Evolutionary conservation across 2,113 vertebrate species (phyloP).

Genomic region (Neofelis nebulosa): DNA sequence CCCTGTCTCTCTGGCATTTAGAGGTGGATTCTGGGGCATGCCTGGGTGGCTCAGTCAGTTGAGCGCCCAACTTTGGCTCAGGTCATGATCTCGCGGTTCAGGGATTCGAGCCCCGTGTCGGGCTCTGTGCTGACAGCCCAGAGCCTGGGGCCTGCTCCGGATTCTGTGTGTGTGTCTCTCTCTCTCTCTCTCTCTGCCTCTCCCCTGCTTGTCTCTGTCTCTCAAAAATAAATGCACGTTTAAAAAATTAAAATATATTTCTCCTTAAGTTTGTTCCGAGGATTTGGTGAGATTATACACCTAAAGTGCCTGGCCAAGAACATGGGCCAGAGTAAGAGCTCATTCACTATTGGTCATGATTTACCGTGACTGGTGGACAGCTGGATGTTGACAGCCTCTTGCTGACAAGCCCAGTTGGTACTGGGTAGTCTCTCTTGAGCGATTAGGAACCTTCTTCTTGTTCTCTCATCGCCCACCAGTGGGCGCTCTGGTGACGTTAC

Average conservation of each 20-base stretch:
- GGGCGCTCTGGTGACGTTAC: background rate
- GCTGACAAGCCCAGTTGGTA: background rate
- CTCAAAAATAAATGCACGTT: too few species aligned
- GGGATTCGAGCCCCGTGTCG: too few species aligned
- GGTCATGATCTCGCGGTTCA: too few species aligned
- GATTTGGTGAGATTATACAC: background rate
- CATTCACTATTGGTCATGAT: background rate
- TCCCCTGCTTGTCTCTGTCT: too few species aligned
- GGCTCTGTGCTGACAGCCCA: too few species aligned
- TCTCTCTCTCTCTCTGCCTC: too few species aligned
- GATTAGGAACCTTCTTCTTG: background rate
- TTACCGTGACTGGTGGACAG: background rate
- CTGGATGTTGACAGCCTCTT: background rate
- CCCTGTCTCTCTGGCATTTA: background rate
- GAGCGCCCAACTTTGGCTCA: too few species aligned
- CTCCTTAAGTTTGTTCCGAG: background rate
- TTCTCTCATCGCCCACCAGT: background rate
- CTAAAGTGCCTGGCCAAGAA: background rate
- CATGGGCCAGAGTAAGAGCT: too few species aligned
- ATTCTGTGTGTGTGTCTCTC: too few species aligned
- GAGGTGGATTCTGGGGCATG: background rate
- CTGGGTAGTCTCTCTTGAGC: background rate
- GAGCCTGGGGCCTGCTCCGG: too few species aligned
- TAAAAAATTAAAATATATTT: background rate
- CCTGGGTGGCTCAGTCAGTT: too few species aligned